Conservation (phyloP, 2,888 invertebrate genomes). For the Agrotis exclamationis region DNA sequence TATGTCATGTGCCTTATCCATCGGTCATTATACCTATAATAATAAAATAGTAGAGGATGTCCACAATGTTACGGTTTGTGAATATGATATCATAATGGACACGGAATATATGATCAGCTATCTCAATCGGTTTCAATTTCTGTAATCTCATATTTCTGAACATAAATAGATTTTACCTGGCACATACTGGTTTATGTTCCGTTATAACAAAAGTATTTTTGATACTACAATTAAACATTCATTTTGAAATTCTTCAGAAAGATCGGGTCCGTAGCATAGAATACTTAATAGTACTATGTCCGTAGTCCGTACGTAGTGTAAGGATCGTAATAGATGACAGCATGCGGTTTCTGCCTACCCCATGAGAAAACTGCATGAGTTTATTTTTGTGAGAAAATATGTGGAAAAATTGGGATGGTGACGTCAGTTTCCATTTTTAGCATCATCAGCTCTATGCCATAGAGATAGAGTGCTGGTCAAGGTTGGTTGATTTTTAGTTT, state of each 20-base stretch:
- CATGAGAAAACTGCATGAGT: too few relatives aligned
- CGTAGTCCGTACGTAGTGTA: too few relatives aligned
- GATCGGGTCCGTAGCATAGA: too few relatives aligned
- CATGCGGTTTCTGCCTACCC: too few relatives aligned
- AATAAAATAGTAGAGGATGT: background rate
- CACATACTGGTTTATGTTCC: background rate
- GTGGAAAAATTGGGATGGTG: background rate
- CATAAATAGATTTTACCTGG: constrained; percentile 20
- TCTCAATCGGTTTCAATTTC: constrained; percentile 26
- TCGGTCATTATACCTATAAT: background rate
- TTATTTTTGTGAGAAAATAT: background rate
- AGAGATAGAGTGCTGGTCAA: background rate
- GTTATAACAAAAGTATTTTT: background rate
- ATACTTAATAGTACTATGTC: too few relatives aligned
- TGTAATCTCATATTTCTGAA: constrained; percentile 5
- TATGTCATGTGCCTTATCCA: too few relatives aligned
- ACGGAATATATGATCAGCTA: background rate
- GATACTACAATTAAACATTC: too few relatives aligned
- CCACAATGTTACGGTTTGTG: constrained; percentile 1
- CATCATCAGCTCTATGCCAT: background rate
- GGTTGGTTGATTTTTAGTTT: too few relatives aligned
- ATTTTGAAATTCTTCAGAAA: too few relatives aligned
- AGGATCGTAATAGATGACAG: too few relatives aligned
- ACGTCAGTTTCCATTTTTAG: background rate
- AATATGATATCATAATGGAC: constrained; percentile 5